Evolutionary conservation across 2,888 invertebrate genomes (phyloP).

Genomic region (Nysson spinosus): DNA sequence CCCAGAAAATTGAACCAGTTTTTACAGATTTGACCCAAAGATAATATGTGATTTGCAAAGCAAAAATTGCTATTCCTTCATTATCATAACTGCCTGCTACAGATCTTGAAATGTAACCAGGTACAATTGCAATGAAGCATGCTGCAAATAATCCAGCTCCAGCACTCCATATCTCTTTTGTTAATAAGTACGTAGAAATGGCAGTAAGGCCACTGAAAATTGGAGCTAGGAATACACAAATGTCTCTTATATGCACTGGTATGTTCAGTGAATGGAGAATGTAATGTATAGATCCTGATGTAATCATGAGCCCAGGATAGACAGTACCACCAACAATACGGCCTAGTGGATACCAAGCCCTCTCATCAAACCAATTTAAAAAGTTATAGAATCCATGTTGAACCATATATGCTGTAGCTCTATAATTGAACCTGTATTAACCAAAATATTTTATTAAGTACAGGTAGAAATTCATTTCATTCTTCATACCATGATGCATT

Average conservation of each 20-base stretch:
- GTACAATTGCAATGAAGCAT: constrained; percentile 98
- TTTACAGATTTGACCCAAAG: constrained; percentile 99
- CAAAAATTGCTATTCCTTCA: constrained; percentile 99
- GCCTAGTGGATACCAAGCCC: constrained; percentile 99
- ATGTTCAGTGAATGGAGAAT: constrained; percentile 94
- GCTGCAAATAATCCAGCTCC: constrained; percentile 99
- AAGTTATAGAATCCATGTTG: constrained; percentile 99
- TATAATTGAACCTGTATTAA: constrained; percentile 95
- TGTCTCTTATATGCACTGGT: constrained; percentile 98
- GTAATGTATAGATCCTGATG: constrained; percentile 98
- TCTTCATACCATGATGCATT: too few species aligned
- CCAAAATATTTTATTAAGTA: constrained; percentile 13
- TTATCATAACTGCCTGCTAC: constrained; percentile 99
- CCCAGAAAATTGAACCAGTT: constrained; percentile 98
- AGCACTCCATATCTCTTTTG: constrained; percentile 97
- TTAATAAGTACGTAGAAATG: constrained; percentile 97
- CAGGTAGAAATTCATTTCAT: background rate
- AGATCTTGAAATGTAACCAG: constrained; percentile 99
- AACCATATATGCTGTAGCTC: constrained; percentile 99
- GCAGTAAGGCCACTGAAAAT: constrained; percentile 99
- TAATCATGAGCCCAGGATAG: constrained; percentile 99
- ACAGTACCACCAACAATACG: constrained; percentile 99
- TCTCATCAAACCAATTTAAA: constrained; percentile 99
- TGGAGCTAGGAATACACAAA: constrained; percentile 99
- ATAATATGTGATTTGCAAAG: constrained; percentile 98